Base-by-base conservation (phyloP, 2,888 invertebrate genomes). In the Aelia acuminata region DNA sequence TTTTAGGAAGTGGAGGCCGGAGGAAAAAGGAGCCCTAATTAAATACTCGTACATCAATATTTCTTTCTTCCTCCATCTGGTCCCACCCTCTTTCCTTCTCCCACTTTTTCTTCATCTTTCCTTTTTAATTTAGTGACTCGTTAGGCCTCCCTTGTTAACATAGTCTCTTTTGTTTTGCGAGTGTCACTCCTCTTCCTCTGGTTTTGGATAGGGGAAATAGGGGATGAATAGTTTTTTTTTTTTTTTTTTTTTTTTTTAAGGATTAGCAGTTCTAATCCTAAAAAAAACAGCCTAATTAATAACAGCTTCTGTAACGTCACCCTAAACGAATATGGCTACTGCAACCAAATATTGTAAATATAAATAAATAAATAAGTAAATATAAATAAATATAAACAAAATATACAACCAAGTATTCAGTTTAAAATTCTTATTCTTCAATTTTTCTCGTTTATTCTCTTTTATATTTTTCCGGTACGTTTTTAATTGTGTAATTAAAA, bases 31-130 rank as follows among this genome's bases (percentile, higher is more conserved):
- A 63, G 70, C 70, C 48, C 85, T 88, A 88, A 88, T 88, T 88
- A 88, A 88, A 88, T 75, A 70, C 84, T 88, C 88, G 88, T 88
- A 88, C 84, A 88, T 88, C 88, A 85, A 57, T 88, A 43, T 88
- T 85, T 88, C 85, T 87, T 84, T 84, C 63, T n/a, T 80, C 31
- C 49, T 35, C 87, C 87, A 87, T 87, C 87, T 87, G 87, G 75
- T 26, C 48, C 7, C 43, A 57, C 63, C 63, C 63, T 48, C 63
- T 31, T 87, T 47, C 87, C 87, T 87, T n/a, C 48, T 87, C 18
- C 80, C 26, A 47, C 47, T 87, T 87, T 87, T 53, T 87, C 48
- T 87, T 85, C 43, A 43, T 63, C 48, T 39, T 85, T 63, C 70
- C 63, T 87, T 87, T 63, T 87, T 85, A 87, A 87, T 87, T 63